Percentiles rank a stretch among this genome's conserved stretches.
Evolutionary conservation across 2,888 invertebrate species (phyloP).

Genomic region (Aporophyla nigra): DNA sequence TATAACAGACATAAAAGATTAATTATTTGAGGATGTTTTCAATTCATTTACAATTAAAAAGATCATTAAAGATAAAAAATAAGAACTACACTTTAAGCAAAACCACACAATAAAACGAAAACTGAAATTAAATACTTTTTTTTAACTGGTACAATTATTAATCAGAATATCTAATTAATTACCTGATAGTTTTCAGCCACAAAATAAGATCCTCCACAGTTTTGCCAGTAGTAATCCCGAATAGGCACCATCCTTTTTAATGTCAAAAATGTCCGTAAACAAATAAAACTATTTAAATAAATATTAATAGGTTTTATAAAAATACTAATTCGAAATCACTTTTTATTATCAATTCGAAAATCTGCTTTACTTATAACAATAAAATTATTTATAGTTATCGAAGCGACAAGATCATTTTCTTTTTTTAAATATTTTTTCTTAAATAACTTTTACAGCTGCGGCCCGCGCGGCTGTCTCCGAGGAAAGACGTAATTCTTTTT

Average conservation of each 20-base stretch:
- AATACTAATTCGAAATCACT: slow-evolving; percentile 27
- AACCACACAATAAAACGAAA: neutral
- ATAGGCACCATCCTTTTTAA: slow-evolving; percentile 62
- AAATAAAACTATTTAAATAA: slow-evolving; percentile 11
- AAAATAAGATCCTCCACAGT: slow-evolving; percentile 47
- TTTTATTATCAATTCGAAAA: slow-evolving; percentile 14
- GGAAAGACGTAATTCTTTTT: slow-evolving; percentile 63
- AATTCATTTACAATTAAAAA: neutral
- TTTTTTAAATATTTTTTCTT: slow-evolving; percentile 27
- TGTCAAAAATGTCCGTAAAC: slow-evolving; percentile 21
- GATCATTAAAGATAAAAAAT: neutral
- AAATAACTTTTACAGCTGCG: slow-evolving; percentile 20
- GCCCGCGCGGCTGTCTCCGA: slow-evolving; percentile 36
- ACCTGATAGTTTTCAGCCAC: slow-evolving; percentile 62
- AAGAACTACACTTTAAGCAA: too few species aligned
- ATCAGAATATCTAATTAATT: slow-evolving; percentile 17
- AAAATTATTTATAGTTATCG: slow-evolving; percentile 20
- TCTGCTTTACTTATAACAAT: slow-evolving; percentile 11
- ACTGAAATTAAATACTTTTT: too few species aligned
- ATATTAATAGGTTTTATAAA: slow-evolving; percentile 1
- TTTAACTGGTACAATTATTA: neutral
- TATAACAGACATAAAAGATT: too few species aligned
- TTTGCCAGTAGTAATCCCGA: slow-evolving; percentile 62
- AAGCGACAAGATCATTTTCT: slow-evolving; percentile 14
- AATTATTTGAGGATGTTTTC: neutral